Evolutionary conservation across 1,140 invertebrate species (phyloP), one percentile per base, ranked within the genome.

Genomic region (Drosophila lini): DNA sequence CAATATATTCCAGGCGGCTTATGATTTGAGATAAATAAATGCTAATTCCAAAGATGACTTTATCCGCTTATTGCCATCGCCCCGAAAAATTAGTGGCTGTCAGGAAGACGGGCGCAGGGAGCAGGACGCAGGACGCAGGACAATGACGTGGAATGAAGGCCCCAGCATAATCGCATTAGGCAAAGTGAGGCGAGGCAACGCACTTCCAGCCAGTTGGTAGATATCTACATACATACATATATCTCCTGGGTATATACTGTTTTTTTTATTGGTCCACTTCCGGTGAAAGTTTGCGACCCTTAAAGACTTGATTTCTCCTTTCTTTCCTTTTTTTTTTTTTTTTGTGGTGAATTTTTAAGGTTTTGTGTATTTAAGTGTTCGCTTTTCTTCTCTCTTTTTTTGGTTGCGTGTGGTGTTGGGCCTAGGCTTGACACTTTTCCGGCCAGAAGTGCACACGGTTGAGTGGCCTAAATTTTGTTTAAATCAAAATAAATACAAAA

Each of bases 401-500:
- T 50, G 45, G 16, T 10, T 2, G 42, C 38, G 4, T 31, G 10
- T 34, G 13, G n/a, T 44, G 28, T 52, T 61, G 47, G 47, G n/a
- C 38, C 59, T 77, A 69, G 68, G 65, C 67, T 41, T 83, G 80
- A 75, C 80, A 79, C 76, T 84, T 80, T 60, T 41, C 45, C 11
- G 22, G 19, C 65, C 64, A 78, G 62, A 83, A 80, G 82, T 82
- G 80, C 83, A 86, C 80, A 77, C 76, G 71, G 76, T 68, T 83
- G 83, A 88, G 67, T 80, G 71, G 70, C 83, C 81, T 55, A 68
- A 80, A 82, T 80, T 77, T 78, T 69, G 69, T 80, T 88, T 78
- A 83, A 88, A 74, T 79, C 63, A 78, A 74, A 80, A 82, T 76
- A 86, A 76, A 86, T 86, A 83, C 67, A 80, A 82, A 83, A 83